These are phyloP conservation scores for Cygnus atratus DNA, from an alignment of 2,113 vertebrate species.

Conservation along the genomic window DNA sequence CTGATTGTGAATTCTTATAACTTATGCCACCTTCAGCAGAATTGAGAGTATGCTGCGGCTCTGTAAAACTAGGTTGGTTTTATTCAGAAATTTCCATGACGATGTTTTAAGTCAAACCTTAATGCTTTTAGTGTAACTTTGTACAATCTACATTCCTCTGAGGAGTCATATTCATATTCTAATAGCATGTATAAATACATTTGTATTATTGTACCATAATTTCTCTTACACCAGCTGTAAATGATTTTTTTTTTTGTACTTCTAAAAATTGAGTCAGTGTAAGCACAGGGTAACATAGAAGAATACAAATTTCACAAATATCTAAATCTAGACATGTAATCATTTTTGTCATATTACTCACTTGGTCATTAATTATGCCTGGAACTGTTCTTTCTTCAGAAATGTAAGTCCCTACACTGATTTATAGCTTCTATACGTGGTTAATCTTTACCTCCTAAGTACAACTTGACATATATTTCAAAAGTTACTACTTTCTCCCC, in stretches of 20 bases:
- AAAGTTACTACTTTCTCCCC: slow-evolving; percentile 24
- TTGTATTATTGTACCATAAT: not conserved
- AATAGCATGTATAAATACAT: not conserved
- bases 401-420: slow-evolving; percentile 8
- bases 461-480: slow-evolving; percentile 42
- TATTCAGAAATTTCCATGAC: not conserved
- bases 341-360: not conserved
- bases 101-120: not conserved
- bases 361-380: slow-evolving; percentile 15
- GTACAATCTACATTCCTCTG: not conserved
- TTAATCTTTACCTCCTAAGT: slow-evolving; percentile 52
- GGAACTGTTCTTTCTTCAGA: slow-evolving; percentile 19
- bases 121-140: not conserved
- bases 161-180: not conserved
- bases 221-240: not conserved
- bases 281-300: not conserved
- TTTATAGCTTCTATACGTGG: slow-evolving; percentile 4
- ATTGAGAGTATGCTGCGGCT: not conserved
- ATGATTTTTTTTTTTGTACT: not conserved
- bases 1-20: not conserved
- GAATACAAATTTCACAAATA: not conserved
- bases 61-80: not conserved
- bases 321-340: not conserved
- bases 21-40: not conserved
- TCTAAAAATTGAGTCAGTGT: not conserved